Percentiles rank a stretch among this genome's conserved stretches.
Conservation (phyloP, 1,140 invertebrate species). For the Agrilus planipennis region DNA sequence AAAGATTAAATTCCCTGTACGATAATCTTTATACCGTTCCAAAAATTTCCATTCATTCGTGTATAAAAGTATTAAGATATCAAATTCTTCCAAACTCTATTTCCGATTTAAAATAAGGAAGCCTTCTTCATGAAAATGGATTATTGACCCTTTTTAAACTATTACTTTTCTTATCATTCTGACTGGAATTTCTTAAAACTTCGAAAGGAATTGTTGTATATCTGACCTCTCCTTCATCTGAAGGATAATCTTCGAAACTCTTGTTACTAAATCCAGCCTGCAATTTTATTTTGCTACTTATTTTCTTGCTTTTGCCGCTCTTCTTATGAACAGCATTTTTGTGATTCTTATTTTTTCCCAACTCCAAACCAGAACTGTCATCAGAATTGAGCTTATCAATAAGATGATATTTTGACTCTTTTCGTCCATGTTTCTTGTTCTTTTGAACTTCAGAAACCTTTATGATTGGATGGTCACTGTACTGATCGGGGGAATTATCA, state of each 20-base stretch:
- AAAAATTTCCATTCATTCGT: no score
- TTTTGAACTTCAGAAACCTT: slow-evolving; percentile 12
- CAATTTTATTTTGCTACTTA: slow-evolving; percentile 28
- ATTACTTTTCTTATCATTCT: slow-evolving; percentile 49
- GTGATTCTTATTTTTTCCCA: slow-evolving; percentile 21
- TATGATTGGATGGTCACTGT: no score
- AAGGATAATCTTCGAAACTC: slow-evolving; percentile 68
- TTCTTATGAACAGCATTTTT: slow-evolving; percentile 16
- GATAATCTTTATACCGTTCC: no score
- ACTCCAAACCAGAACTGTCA: slow-evolving; percentile 15
- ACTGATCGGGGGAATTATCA: no score
- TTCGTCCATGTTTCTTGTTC: slow-evolving; percentile 37
- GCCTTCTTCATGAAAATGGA: slow-evolving; percentile 46
- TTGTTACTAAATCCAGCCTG: slow-evolving; percentile 60
- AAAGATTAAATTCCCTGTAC: no score
- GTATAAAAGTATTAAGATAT: no score
- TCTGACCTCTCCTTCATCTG: slow-evolving; percentile 43
- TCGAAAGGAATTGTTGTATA: slow-evolving; percentile 45
- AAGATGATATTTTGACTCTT: slow-evolving; percentile 40
- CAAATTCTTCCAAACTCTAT: no score
- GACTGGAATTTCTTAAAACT: slow-evolving; percentile 44
- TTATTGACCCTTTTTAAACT: slow-evolving; percentile 54
- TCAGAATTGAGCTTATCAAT: slow-evolving; percentile 32
- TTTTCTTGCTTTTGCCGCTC: slow-evolving; percentile 20
- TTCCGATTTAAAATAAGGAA: slow-evolving; percentile 7